phyloP scores from a whole-genome alignment of 2,888 invertebrate genomes.

The Aphodius sticticus region DNA sequence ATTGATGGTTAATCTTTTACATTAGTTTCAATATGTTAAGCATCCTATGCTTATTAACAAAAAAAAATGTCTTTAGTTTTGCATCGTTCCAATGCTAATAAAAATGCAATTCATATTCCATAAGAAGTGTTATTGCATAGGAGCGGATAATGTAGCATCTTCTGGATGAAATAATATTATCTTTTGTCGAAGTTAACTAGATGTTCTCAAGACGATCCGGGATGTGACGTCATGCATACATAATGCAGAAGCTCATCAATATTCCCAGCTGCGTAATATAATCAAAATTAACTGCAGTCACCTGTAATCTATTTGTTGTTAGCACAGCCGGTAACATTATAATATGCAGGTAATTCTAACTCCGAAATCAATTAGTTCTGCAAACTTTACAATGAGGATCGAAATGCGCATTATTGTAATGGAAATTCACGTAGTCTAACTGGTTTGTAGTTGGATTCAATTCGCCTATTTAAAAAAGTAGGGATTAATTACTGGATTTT shows the following conservation, averaged over 20 bases:
- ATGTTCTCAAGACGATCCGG: not conserved
- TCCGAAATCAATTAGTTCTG: not conserved
- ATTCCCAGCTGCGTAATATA: not conserved
- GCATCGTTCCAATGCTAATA: too few species aligned
- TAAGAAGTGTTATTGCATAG: not conserved
- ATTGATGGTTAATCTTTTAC: too few species aligned
- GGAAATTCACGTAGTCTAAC: not conserved
- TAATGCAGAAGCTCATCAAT: not conserved
- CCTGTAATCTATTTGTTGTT: not conserved
- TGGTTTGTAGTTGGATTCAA: too few species aligned
- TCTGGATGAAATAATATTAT: not conserved
- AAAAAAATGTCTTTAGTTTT: too few species aligned
- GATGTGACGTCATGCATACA: not conserved
- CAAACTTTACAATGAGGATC: not conserved
- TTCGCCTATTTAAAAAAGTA: too few species aligned
- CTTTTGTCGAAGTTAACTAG: not conserved
- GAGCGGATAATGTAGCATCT: not conserved
- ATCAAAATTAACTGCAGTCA: slow-evolving; percentile 4
- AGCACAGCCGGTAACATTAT: not conserved
- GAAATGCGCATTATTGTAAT: not conserved
- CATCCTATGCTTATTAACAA: too few species aligned
- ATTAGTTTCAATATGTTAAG: too few species aligned
- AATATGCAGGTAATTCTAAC: not conserved
- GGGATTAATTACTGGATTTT: too few species aligned
- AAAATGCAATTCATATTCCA: too few species aligned